Conservation (phyloP, 2,888 invertebrate species). For the Coleophora deauratella region DNA sequence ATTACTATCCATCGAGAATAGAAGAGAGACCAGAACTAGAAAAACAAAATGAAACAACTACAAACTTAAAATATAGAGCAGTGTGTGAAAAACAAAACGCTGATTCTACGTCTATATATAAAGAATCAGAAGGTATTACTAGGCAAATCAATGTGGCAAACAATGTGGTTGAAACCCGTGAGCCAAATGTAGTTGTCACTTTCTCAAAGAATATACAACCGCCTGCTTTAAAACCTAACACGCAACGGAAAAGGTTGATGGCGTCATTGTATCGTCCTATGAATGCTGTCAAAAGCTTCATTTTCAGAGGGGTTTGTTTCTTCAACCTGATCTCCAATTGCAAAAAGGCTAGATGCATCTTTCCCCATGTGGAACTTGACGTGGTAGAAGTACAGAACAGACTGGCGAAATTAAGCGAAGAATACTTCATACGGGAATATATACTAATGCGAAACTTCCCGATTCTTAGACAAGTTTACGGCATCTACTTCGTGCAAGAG, state of each 20-base stretch:
- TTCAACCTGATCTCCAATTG: conserved; percentile 35
- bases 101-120: conserved; percentile 39
- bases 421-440: conserved; percentile 40
- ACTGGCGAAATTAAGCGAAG: conserved; percentile 21
- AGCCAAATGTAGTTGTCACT: too few relatives aligned
- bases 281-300: conserved; percentile 16
- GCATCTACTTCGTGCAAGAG: conserved; percentile 33
- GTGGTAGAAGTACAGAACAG: conserved; percentile 14
- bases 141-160: too few relatives aligned
- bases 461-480: conserved; percentile 27
- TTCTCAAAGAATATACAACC: too few relatives aligned
- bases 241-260: conserved; percentile 15
- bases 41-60: too few relatives aligned
- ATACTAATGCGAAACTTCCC: conserved; percentile 24
- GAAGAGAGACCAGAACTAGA: not conserved
- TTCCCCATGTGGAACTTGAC: conserved; percentile 24
- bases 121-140: conserved; percentile 1
- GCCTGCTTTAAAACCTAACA: not conserved
- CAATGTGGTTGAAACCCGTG: too few relatives aligned
- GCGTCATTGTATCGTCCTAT: conserved; percentile 14
- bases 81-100: conserved; percentile 47
- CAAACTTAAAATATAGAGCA: conserved; percentile 13
- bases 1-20: conserved; percentile 36
- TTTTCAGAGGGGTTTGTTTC: conserved; percentile 40
- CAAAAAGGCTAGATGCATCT: conserved; percentile 30